Base-by-base conservation (phyloP, 2,113 vertebrate species). In the Casuarius casuarius region DNA sequence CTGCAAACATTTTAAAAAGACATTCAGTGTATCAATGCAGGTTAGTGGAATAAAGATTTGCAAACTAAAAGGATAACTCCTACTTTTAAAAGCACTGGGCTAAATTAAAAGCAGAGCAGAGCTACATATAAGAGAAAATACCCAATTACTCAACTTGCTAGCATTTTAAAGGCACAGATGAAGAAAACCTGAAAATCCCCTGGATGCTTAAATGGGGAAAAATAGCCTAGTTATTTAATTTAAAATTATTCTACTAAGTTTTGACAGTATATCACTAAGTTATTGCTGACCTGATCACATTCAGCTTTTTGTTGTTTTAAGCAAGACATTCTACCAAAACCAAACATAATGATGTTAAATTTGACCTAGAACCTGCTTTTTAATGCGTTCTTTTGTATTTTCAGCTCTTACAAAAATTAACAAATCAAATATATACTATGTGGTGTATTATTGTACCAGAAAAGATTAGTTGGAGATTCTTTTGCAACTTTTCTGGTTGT, bases 1-100 rank as follows among this genome's bases (percentile, higher is more conserved):
- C 33, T 82, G 52, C 48, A 91, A 93, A 81, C 31, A 74, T 42
- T 82, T 83, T 38, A 21, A 91, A 96, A 86, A 74, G 89, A 88
- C 46, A 92, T 96, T 9, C 49, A 67, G 40, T 85, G 7, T 56
- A 56, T 54, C 66, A 61, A 7, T 17, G 33, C 7, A 90, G 51
- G n/a, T 17, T 79, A 84, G 76, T 12, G 17, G 5, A 71, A 85
- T 71, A 91, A 83, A 87, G 63, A 89, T 71, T 94, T 92, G 51
- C 26, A 56, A 89, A 83, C 35, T 56, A 42, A 94, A 95, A 16
- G 68, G 92, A 7, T 22, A 87, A 79, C 0, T 33, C 29, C 7
- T 52, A 33, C 48, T 49, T 51, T 49, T 51, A 35, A 71, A 35
- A 40, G 35, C 38, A 73, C 35, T 15, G 3, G 14, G 8, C 10